Conservation (phyloP, 2,797 vertebrate species). For the Gila robusta region DNA sequence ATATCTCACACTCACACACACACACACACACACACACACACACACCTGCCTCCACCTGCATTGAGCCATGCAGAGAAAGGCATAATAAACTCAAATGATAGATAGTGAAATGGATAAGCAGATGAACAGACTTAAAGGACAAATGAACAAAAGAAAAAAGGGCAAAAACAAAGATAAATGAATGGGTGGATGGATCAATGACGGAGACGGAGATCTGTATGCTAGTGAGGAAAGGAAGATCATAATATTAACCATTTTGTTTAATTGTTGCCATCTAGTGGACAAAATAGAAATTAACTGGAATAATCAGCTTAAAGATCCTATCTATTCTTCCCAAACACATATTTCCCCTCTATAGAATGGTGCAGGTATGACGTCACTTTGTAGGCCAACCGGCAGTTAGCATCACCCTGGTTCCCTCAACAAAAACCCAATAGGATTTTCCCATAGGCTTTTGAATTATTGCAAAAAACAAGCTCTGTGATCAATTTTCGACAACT, state of each 20-base stretch:
- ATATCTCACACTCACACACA: slow-evolving; percentile 6
- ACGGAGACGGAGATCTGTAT: not conserved
- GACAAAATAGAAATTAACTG: slow-evolving; percentile 29
- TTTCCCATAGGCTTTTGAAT: too few species aligned
- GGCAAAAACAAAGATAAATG: slow-evolving; percentile 16
- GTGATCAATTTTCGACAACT: too few species aligned
- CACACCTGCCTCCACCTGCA: slow-evolving; percentile 20
- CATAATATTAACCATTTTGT: slow-evolving; percentile 11
- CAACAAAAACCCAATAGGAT: too few species aligned
- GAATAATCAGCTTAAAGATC: not conserved
- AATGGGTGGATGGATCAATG: slow-evolving; percentile 34
- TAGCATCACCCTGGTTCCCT: too few species aligned
- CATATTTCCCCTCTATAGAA: not conserved
- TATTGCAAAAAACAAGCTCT: too few species aligned
- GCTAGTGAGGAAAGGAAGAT: not conserved
- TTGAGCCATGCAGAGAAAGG: slow-evolving; percentile 4
- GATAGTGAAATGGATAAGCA: slow-evolving; percentile 20
- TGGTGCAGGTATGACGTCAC: too few species aligned
- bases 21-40: not conserved
- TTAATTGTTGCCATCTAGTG: slow-evolving; percentile 62
- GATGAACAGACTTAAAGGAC: slow-evolving; percentile 35
- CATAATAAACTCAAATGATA: slow-evolving; percentile 36
- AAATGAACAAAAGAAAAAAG: slow-evolving; percentile 25
- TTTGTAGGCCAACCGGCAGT: too few species aligned
- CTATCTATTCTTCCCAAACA: not conserved